phyloP scores from a whole-genome alignment of 2,113 vertebrate species.

The Oryzias celebensis region DNA sequence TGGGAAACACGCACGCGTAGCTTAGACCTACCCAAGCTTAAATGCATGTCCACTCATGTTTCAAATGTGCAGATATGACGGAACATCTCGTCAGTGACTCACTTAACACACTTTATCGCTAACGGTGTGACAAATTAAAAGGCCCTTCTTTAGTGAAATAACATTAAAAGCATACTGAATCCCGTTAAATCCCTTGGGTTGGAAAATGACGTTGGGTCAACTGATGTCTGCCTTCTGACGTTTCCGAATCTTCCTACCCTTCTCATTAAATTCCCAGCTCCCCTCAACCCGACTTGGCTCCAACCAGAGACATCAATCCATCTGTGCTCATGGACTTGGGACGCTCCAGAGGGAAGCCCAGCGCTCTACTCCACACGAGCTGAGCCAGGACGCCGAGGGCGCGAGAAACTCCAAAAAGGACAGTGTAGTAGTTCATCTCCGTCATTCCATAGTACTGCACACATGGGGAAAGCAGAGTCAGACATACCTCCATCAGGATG shows the following conservation, averaged over 20 bases:
- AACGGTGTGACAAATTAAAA: conserved; percentile 55
- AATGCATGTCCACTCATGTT: conserved; percentile 19
- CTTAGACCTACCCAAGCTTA: conserved; percentile 30
- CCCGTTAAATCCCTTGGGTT: conserved; percentile 57
- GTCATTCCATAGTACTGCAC: conserved; percentile 93
- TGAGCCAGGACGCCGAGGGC: conserved; percentile 91
- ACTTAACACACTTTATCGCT: conserved; percentile 45
- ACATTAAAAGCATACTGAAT: conserved; percentile 77
- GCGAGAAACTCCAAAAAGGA: conserved; percentile 93
- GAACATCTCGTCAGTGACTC: conserved; percentile 21
- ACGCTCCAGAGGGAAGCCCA: conserved; percentile 93
- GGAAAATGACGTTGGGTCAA: conserved; percentile 55
- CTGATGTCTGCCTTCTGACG: conserved; percentile 44
- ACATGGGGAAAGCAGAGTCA: neutral
- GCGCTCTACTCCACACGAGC: conserved; percentile 93
- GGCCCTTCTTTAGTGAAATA: conserved; percentile 65
- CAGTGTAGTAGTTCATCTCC: conserved; percentile 99
- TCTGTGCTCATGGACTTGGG: conserved; percentile 98
- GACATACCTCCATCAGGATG: neutral
- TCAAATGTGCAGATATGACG: conserved; percentile 20
- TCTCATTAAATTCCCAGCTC: conserved; percentile 45
- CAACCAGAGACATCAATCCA: conserved; percentile 89
- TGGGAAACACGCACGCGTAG: conserved; percentile 21
- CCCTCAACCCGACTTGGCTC: conserved; percentile 83
- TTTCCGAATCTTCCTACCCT: conserved; percentile 50